Base-by-base conservation (phyloP, 2,113 vertebrate species). In the Callipepla californica region DNA sequence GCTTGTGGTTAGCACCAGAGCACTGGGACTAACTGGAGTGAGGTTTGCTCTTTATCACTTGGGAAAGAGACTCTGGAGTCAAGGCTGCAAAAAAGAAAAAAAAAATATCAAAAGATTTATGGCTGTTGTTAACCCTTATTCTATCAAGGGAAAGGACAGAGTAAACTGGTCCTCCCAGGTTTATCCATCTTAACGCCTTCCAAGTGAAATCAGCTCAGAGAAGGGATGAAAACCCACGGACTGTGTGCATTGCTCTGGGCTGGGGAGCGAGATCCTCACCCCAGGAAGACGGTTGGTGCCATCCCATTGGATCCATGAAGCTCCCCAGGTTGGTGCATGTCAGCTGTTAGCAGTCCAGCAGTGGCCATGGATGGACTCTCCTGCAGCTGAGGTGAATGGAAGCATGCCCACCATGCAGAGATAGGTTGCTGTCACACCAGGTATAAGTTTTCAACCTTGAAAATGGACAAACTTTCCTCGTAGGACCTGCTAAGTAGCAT, bases 151-250 rank as follows among this genome's bases (percentile, higher is more conserved):
- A 79, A 80, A 84, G n/a, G 23, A 38, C 34, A 53, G 47, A 87
- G 32, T 12, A 63, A 93, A 79, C 0, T 2, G 51, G 36, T 66
- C n/a, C n/a, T 87, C 17, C n/a, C 0, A 0, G 15, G 8, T 65
- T 91, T 69, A 58, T 69, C 34, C 23, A 23, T 61, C 15, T 50
- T 65, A 65, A 78, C 80, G 48, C 80, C 47, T 51, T 7, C 3
- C 2, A 1, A 68, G 38, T 3, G 59, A 74, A 45, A 34, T 44
- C 72, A n/a, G 32, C 10, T 57, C 15, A 13, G 70, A 26, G 53
- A 74, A 7, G 10, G 50, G 34, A 34, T 7, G 19, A 62, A 47
- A 48, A 32, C 34, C 58, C 15, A 17, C 32, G 13, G 38, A 36
- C 61, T 63, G 61, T 11, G 9, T 25, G 55, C 30, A n/a, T 36